Conservation (phyloP, 2,888 invertebrate species). For the Ariolimax columbianus region DNA sequence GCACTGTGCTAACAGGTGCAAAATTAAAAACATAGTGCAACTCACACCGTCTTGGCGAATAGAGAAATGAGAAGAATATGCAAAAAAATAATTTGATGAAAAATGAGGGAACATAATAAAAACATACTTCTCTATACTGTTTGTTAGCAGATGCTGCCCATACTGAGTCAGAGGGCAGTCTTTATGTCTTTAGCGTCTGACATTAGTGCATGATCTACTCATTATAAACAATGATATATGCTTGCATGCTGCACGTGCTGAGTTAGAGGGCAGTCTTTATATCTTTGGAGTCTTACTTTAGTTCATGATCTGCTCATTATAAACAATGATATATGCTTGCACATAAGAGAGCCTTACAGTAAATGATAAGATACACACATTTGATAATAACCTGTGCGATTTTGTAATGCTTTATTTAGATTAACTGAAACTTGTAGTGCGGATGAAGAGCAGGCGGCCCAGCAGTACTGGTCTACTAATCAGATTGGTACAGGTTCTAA, state of each 20-base stretch:
- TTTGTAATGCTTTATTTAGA: background rate
- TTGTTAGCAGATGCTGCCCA: background rate
- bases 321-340: conserved; percentile 1
- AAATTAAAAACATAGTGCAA: too few relatives aligned
- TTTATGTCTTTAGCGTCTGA: background rate
- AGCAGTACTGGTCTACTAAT: too few relatives aligned
- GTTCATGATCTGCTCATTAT: background rate
- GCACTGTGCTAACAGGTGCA: too few relatives aligned
- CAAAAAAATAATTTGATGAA: too few relatives aligned
- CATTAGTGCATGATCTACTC: background rate
- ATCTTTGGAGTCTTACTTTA: background rate
- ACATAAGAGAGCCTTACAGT: background rate
- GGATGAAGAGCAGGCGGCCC: too few relatives aligned
- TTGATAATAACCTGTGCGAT: background rate
- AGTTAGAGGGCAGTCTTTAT: too few relatives aligned
- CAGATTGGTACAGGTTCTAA: too few relatives aligned
- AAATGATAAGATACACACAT: background rate
- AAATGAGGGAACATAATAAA: too few relatives aligned
- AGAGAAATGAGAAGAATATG: too few relatives aligned
- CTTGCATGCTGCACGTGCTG: too few relatives aligned
- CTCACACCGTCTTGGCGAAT: too few relatives aligned
- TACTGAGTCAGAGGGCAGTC: too few relatives aligned
- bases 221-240: background rate
- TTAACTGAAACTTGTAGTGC: background rate
- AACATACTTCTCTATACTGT: background rate